Base-by-base conservation (phyloP, 2,113 vertebrate genomes). In the Panthera uncia region DNA sequence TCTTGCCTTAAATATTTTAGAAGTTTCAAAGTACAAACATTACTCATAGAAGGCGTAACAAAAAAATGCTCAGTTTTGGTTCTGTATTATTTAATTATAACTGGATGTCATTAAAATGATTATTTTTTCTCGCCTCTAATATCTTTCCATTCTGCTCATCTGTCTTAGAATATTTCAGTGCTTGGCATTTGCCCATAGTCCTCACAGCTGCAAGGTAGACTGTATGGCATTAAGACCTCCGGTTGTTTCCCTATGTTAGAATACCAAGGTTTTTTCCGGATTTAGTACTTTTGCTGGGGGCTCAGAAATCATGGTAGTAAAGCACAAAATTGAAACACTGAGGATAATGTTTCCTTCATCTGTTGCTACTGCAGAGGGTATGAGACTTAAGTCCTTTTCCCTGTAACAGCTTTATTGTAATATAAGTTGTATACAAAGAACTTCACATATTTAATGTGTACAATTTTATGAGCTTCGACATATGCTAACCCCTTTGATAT, bases 1-100 rank as follows among this genome's bases (percentile, higher is more conserved):
- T 98, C 97, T 97, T 95, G 95, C 80, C 91, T 98, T 99, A 99
- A 99, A 99, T 99, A 99, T 99, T 99, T 99, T 96, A 99, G 96
- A 98, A 91, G 96, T 98, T 98, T 97, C 98, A 98, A 98, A 99
- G 99, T 97, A 98, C 97, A 98, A 98, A 98, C 96, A 99, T 99
- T 97, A 98, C 97, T 99, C 98, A 99, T 85, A 84, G 0, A 10
- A 71, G 52, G 23, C 97, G 14, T 98, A 97, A 98, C 98, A 98
- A 98, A 98, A 97, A 98, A 98, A 95, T 96, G 90, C 87, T 97
- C 94, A 55, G 55, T 84, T 98, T 98, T 96, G 98, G 96, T 68
- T 98, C 98, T 98, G 66, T 97, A 83, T 98, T 98, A 98, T 96
- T 98, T 98, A 98, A 99, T 98, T 98, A 92, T 97, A 98, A 98